phyloP scores from a whole-genome alignment of 1,140 invertebrate species.

The Leptinotarsa texana region DNA sequence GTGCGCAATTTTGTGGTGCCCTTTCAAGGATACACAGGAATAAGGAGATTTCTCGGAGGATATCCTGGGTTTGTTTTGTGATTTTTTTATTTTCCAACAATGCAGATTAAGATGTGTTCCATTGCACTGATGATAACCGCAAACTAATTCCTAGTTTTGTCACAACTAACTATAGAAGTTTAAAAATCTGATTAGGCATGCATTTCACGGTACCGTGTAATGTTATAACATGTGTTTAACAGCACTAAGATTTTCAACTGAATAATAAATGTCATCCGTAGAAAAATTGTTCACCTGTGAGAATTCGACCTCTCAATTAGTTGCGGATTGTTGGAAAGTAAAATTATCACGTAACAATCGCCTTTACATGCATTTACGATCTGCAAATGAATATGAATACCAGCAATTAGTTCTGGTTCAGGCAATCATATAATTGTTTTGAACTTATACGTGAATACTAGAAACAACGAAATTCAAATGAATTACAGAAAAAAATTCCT shows the following conservation, averaged over 20 bases:
- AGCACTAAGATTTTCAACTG: too few relatives aligned
- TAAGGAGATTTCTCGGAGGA: background rate
- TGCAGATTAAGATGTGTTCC: background rate
- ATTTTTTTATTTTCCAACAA: slow-evolving; percentile 15
- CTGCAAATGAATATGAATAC: background rate
- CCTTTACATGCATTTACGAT: background rate
- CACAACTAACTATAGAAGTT: slow-evolving; percentile 2
- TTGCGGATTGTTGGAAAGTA: background rate
- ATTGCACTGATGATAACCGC: too few relatives aligned
- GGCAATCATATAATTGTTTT: background rate
- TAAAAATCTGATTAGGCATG: background rate
- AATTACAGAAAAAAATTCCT: too few relatives aligned
- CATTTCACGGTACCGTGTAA: too few relatives aligned
- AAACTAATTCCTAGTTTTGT: background rate
- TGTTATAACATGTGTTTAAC: too few relatives aligned
- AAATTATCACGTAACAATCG: slow-evolving; percentile 1
- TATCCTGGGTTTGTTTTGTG: slow-evolving; percentile 16
- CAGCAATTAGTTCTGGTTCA: background rate
- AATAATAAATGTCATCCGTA: too few relatives aligned
- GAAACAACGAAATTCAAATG: too few relatives aligned
- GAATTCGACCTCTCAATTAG: background rate
- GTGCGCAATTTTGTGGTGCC: slow-evolving; percentile 13
- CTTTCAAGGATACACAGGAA: slow-evolving; percentile 6
- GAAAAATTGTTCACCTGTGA: too few relatives aligned
- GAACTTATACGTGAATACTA: too few relatives aligned